Evolutionary conservation across 1,140 invertebrate genomes (phyloP), one percentile per base, ranked within the genome.

Genomic region (Wasmannia auropunctata): DNA sequence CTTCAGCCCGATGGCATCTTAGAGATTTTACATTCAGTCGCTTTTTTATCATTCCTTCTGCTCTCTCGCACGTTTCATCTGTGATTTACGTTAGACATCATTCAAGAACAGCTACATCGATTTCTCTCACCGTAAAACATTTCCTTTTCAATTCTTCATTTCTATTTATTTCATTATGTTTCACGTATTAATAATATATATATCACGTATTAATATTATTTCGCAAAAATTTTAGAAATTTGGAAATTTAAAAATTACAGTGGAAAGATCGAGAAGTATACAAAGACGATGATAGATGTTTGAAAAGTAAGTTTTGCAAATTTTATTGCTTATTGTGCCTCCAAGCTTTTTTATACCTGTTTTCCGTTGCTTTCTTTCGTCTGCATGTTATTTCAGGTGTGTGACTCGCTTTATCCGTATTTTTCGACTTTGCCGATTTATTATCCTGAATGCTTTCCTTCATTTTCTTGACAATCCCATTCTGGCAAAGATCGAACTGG

Each of bases 31-130:
- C 63, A 54, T 80, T 6, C 63, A 67, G 60, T 37, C 60, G 40
- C 22, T 40, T 80, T 79, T 67, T 80, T 65, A 65, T 79, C 76
- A 28, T 65, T 37, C 22, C 46, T 65, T 25, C 31, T 62, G 43
- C 46, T 40, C 51, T 80, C 31, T 16, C 46, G 10, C 37, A 79
- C 31, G n/a, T 67, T 67, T 79, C 31, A 37, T 79, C 46, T 69
- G 62, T 69, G 77, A 80, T 69, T 80, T 80, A 80, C 40, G 16
- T 40, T 34, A 37, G 62, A 69, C 43, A 80, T 80, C 77, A 46
- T 40, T 80, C 31, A 69, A n/a, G 28, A 79, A 49, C n/a, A n/a
- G 25, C 22, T 28, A 54, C 22, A 54, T 69, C 63, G 16, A 80
- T 69, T 69, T 69, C 34, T 69, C 16, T 31, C 14, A 14, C 34